These are phyloP conservation scores for Phymorhynchus buccinoides DNA, from an alignment of 1,140 invertebrate genomes.

Conservation along the genomic window DNA sequence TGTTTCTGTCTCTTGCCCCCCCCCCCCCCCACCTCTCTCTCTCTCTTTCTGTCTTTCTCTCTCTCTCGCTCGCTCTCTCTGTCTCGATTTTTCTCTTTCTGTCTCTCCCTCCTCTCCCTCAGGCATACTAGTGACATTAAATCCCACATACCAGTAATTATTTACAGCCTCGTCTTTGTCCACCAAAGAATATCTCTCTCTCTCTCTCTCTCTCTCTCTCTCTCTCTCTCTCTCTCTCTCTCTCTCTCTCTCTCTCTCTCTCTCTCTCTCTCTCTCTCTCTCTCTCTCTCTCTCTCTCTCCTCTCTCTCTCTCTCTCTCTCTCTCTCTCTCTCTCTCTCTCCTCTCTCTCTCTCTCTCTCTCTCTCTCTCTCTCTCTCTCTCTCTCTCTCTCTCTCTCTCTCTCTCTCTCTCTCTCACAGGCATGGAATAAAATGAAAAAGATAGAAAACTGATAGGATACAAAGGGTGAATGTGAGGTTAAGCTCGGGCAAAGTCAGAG, in stretches of 20 bases:
- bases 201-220: too few species aligned
- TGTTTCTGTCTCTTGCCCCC: not conserved
- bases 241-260: constrained; percentile 10
- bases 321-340: too few species aligned
- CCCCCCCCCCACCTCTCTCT: not conserved
- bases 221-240: too few species aligned
- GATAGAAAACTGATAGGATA: too few species aligned
- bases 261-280: constrained; percentile 4
- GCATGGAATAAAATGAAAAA: too few species aligned
- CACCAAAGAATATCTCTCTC: too few species aligned
- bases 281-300: not conserved
- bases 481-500: not conserved
- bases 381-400: constrained; percentile 27
- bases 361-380: not conserved
- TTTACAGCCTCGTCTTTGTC: too few species aligned
- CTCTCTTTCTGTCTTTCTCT: not conserved
- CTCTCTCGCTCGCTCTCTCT: not conserved
- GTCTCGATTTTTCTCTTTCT: not conserved
- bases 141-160: too few species aligned
- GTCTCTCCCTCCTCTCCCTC: not conserved
- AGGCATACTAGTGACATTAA: not conserved
- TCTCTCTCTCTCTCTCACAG: constrained; percentile 7
- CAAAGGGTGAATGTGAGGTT: too few species aligned
- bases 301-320: not conserved
- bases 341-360: not conserved